These are phyloP conservation scores for Muricea muricata DNA, from an alignment of 92 coral and sea anemone genomes.

Conservation along the genomic window DNA sequence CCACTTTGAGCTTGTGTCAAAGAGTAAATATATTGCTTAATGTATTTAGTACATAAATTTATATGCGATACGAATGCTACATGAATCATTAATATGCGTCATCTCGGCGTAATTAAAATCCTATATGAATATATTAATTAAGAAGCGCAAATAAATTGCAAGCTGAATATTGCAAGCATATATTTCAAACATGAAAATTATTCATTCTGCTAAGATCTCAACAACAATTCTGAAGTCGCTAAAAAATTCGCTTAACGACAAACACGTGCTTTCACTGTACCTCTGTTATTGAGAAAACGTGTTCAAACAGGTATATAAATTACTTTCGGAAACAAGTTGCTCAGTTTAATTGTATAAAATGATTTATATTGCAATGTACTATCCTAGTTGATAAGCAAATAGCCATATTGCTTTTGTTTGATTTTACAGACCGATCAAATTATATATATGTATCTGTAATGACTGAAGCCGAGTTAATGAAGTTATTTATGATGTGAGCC, in stretches of 20 bases:
- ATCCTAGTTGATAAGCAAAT: background rate
- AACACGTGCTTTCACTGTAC: background rate
- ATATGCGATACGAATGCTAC: background rate
- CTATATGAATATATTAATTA: slow-evolving; percentile 15
- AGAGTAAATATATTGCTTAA: background rate
- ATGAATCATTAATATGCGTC: background rate
- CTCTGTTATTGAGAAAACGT: background rate
- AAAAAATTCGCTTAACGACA: background rate
- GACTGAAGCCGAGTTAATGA: background rate
- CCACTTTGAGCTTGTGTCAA: background rate
- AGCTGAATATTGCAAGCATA: background rate
- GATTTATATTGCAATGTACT: background rate
- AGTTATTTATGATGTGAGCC: background rate
- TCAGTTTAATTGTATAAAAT: background rate
- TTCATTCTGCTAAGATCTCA: background rate
- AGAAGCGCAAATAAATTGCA: slow-evolving; percentile 10
- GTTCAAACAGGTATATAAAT: background rate
- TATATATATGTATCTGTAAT: slow-evolving; percentile 6
- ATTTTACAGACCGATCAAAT: background rate
- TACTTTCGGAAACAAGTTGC: background rate
- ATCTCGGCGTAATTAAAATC: background rate
- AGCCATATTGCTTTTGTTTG: background rate
- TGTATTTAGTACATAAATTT: background rate
- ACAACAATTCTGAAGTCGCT: background rate
- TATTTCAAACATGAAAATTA: background rate